Evolutionary conservation across 2,113 vertebrate species (phyloP).

Genomic region (Aphyosemion australe): DNA sequence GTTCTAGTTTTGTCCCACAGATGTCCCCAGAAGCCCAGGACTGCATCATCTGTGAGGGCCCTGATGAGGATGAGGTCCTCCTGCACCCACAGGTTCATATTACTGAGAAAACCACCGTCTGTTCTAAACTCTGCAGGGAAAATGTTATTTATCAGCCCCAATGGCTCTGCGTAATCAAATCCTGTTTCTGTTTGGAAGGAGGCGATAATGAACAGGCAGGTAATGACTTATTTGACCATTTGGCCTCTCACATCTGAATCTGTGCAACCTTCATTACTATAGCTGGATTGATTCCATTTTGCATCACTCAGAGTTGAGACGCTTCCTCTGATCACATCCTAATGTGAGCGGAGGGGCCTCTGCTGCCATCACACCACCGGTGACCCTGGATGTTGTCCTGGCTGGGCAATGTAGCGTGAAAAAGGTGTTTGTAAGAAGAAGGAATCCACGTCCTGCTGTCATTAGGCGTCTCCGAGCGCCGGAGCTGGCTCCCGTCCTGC

Average conservation of each 20-base stretch:
- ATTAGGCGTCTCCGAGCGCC: slow-evolving; percentile 79
- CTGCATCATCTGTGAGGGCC: slow-evolving; percentile 38
- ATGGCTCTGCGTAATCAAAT: slow-evolving; percentile 63
- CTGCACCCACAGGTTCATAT: slow-evolving; percentile 28
- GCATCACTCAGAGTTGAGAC: slow-evolving; percentile 65
- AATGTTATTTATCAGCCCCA: slow-evolving; percentile 64
- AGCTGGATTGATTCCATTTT: slow-evolving; percentile 61
- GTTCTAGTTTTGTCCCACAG: slow-evolving; percentile 47
- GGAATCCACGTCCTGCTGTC: slow-evolving; percentile 76
- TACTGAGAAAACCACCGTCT: slow-evolving; percentile 42
- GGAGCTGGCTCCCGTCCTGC: slow-evolving; percentile 49
- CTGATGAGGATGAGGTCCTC: slow-evolving; percentile 8
- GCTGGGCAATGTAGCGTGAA: slow-evolving; percentile 81
- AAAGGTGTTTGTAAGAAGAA: slow-evolving; percentile 60
- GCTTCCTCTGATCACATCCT: slow-evolving; percentile 57
- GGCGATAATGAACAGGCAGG: slow-evolving; percentile 60
- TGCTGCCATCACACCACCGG: slow-evolving; percentile 64
- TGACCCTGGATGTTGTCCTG: slow-evolving; percentile 75
- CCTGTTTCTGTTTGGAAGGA: slow-evolving; percentile 30
- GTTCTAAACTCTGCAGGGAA: slow-evolving; percentile 33
- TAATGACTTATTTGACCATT: slow-evolving; percentile 71
- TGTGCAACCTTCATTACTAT: slow-evolving; percentile 60
- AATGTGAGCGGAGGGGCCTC: slow-evolving; percentile 63
- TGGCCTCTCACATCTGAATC: slow-evolving; percentile 59
- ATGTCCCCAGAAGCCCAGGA: slow-evolving; percentile 40